Base-by-base conservation (phyloP, 2,797 vertebrate genomes). In the Ispidina lecontei region DNA sequence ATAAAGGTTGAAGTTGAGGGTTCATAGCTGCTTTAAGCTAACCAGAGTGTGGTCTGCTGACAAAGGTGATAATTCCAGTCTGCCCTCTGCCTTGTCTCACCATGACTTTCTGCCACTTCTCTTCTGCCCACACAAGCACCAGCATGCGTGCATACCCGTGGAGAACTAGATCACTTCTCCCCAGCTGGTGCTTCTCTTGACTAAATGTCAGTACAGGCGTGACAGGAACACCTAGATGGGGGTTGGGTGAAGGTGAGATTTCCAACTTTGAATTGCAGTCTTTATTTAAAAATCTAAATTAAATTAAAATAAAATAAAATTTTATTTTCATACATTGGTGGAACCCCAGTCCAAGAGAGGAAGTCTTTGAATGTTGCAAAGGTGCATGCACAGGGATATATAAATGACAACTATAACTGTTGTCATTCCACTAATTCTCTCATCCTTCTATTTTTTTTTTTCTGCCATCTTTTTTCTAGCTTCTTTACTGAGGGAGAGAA, bases 301-400 rank as follows among this genome's bases (percentile, higher is more conserved):
- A 35, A 35, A 35, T 35, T 35, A 35, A 35, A 35, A 35, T 35
- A 35, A 35, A 35, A 35, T 35, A 35, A 35, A 35, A 35, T 35
- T 35, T 60, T 11, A 77, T 3, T 15, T 23, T 68, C 26, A 68
- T 51, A 29, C 14, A 71, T 3, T 5, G 14, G n/a, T 43, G 25
- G 49, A 87, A 90, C 2, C 3, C 10, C 22, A 55, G 23, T 18
- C 22, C 29, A 63, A 67, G 71, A 67, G 7, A 12, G 21, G 12
- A 77, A 67, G 6, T 51, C 7, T 90, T 69, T 84, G 56, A 77
- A 28, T 17, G 18, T 47, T 73, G 10, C 21, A 71, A 87, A 76
- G 14, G 15, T 18, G 1, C 2, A 5, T 10, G 2, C 10, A 44
- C 51, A 70, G n/a, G 10, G 29, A 5, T 20, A 7, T 12, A 5